Percentiles rank a stretch among this genome's conserved stretches.
Conservation (phyloP, 1,140 invertebrate genomes). For the Drosophila ohnishii region DNA sequence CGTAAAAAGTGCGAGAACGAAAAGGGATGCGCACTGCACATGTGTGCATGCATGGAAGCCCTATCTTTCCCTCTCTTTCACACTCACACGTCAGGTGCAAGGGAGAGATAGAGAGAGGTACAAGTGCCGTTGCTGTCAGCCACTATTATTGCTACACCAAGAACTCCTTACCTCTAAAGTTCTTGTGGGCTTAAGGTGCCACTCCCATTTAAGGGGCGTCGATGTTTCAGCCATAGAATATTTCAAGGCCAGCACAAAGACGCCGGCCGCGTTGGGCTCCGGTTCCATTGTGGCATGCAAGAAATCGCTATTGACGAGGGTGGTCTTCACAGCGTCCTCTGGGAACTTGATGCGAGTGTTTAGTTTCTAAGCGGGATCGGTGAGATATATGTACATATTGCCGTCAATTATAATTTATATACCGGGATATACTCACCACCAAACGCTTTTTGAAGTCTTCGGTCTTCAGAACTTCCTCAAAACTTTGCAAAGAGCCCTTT, state of each 20-base stretch:
- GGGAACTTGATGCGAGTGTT: slow-evolving; percentile 66
- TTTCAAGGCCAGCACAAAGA: slow-evolving; percentile 44
- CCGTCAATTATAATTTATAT: neutral
- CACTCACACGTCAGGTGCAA: no score
- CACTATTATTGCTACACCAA: no score
- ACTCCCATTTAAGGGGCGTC: slow-evolving; percentile 61
- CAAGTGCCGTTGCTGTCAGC: no score
- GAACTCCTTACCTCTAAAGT: slow-evolving; percentile 16
- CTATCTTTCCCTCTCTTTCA: no score
- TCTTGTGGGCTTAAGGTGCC: slow-evolving; percentile 35
- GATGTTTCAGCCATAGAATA: slow-evolving; percentile 40
- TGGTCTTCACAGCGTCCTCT: slow-evolving; percentile 16
- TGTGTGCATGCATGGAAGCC: no score
- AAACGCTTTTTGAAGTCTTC: slow-evolving; percentile 23
- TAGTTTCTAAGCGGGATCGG: slow-evolving; percentile 25
- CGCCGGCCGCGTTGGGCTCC: neutral
- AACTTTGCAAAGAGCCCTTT: neutral
- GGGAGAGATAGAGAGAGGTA: no score
- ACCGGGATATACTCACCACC: slow-evolving; percentile 13
- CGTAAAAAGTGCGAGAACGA: no score
- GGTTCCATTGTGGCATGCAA: neutral
- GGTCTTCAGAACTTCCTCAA: slow-evolving; percentile 10
- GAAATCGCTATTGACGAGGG: slow-evolving; percentile 9
- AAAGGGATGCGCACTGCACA: no score
- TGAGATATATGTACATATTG: neutral